Evolutionary conservation across 2,797 vertebrate genomes (phyloP).

Genomic region (Masticophis lateralis): DNA sequence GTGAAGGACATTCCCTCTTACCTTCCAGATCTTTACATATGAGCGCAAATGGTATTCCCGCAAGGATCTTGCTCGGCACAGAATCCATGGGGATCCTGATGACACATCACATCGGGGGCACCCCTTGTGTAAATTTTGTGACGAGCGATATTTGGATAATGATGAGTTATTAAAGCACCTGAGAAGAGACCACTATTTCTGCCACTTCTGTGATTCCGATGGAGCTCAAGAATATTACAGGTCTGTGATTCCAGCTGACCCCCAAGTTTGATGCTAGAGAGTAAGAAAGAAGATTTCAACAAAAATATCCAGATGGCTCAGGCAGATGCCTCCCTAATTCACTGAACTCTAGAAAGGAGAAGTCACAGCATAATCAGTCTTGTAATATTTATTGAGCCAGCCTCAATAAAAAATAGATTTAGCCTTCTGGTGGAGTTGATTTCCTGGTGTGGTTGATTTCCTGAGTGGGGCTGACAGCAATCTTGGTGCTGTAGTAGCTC

Average conservation of each 20-base stretch:
- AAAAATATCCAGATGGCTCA: not conserved
- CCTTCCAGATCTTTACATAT: slow-evolving; percentile 85
- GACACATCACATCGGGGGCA: slow-evolving; percentile 96
- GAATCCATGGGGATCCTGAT: slow-evolving; percentile 92
- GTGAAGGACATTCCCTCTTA: fast-evolving
- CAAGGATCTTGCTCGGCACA: slow-evolving; percentile 93
- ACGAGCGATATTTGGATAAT: slow-evolving; percentile 94
- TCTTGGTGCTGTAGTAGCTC: not conserved
- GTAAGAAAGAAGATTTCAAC: not conserved
- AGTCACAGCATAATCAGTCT: not conserved
- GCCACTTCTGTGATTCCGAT: slow-evolving; percentile 95
- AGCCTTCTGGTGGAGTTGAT: not conserved
- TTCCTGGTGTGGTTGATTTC: not conserved
- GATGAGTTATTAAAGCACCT: slow-evolving; percentile 95
- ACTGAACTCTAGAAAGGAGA: not conserved
- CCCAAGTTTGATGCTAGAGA: not conserved
- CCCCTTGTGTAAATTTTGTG: slow-evolving; percentile 96
- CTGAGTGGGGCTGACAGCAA: not conserved
- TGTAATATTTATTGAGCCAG: not conserved
- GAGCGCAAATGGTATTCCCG: slow-evolving; percentile 96
- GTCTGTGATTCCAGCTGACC: slow-evolving; percentile 59
- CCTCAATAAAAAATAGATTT: not conserved
- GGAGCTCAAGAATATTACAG: slow-evolving; percentile 98
- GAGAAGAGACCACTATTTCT: slow-evolving; percentile 94
- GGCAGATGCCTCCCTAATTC: not conserved